A percentile compares a stretch with the other conserved stretches of the same genome.
Evolutionary conservation across 2,888 invertebrate species (phyloP).

Genomic region (Pasiphila rectangulata): DNA sequence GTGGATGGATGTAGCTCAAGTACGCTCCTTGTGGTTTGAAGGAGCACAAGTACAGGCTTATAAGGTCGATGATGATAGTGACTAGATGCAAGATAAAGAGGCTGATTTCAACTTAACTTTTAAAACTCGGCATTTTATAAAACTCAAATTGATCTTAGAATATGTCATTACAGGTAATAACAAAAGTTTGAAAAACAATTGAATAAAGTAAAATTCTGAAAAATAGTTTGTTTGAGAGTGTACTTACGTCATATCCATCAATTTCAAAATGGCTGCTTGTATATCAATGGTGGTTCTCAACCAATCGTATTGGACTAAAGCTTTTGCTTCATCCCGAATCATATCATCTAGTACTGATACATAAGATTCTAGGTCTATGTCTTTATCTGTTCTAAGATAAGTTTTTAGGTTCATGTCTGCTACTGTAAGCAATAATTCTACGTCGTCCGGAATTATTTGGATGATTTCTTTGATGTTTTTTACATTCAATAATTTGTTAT

Average conservation of each 20-base stretch:
- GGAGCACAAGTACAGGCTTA: too few species aligned
- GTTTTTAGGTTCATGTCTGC: not conserved
- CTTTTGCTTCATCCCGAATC: slow-evolving; percentile 41
- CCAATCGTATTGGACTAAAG: slow-evolving; percentile 57
- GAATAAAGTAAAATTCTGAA: too few species aligned
- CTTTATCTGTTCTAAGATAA: slow-evolving; percentile 5
- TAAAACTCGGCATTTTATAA: too few species aligned
- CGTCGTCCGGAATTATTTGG: not conserved
- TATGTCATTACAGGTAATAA: too few species aligned
- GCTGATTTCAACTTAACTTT: too few species aligned
- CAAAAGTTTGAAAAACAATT: too few species aligned
- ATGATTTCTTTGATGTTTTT: not conserved
- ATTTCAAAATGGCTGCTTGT: slow-evolving; percentile 48
- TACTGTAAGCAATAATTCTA: not conserved
- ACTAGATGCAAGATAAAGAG: too few species aligned
- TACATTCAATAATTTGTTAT: not conserved
- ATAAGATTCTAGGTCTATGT: slow-evolving; percentile 34
- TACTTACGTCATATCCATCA: slow-evolving; percentile 54
- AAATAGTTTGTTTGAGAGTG: too few species aligned
- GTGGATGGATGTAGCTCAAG: too few species aligned
- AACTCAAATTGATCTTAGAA: too few species aligned
- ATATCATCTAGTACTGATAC: slow-evolving; percentile 51
- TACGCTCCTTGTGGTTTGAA: too few species aligned
- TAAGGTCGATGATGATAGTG: too few species aligned
- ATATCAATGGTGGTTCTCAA: slow-evolving; percentile 56